A percentile compares a stretch with the other conserved stretches of the same genome.
phyloP scores from a whole-genome alignment of 2,113 vertebrate genomes.

The Upupa epops region DNA sequence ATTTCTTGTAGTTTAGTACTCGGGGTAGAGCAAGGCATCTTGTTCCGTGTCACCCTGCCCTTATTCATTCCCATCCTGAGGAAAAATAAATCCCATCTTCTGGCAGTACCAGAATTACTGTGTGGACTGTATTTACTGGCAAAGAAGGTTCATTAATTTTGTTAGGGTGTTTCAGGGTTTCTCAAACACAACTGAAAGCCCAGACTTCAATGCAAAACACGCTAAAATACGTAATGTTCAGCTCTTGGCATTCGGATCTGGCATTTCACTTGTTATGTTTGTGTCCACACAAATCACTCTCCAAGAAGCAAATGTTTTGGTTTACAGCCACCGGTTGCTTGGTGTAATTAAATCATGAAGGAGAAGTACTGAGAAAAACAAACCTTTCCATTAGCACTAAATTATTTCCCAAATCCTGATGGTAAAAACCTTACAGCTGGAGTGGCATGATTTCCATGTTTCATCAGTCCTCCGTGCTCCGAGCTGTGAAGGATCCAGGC shows the following conservation, averaged over 20 bases:
- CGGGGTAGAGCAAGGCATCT: neutral
- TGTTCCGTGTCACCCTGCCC: neutral
- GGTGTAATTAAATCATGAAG: neutral
- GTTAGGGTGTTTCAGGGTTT: neutral
- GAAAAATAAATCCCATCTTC: slow-evolving; percentile 20
- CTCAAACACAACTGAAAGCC: neutral
- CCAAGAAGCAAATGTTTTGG: neutral
- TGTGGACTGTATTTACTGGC: slow-evolving; percentile 52
- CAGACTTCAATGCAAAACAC: neutral
- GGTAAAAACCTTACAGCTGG: neutral
- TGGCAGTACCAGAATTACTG: slow-evolving; percentile 24
- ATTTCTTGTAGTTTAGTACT: neutral
- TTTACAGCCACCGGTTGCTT: neutral
- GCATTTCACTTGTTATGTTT: neutral
- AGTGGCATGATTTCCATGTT: rapidly evolving
- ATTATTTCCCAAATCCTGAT: neutral
- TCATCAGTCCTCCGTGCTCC: neutral
- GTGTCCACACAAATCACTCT: neutral
- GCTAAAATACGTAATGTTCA: neutral
- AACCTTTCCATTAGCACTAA: neutral
- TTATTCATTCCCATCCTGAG: slow-evolving; percentile 20
- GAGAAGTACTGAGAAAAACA: neutral
- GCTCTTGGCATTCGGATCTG: neutral
- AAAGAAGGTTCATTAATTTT: slow-evolving; percentile 62
- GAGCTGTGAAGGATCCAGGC: neutral